Base-by-base conservation (phyloP, 2,113 vertebrate genomes). In the Triplophysa rosa region DNA sequence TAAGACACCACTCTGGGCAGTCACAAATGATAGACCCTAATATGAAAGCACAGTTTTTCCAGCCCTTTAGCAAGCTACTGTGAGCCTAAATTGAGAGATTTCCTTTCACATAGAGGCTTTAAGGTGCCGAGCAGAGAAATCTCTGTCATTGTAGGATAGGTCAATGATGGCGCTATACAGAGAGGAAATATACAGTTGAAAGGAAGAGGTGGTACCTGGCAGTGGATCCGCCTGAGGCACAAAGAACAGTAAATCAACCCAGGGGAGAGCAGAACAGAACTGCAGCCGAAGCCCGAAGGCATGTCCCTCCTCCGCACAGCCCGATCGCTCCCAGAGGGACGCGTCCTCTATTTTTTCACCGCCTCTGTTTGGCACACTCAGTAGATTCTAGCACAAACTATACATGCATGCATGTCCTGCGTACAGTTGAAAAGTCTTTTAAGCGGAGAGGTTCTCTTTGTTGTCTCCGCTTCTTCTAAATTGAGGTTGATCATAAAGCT, bases 181-280 rank as follows among this genome's bases (percentile, higher is more conserved):
- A 85, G 49, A 77, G 77, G 67, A 68, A 82, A 68, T 77, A 84
- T 75, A 62, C 59, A 62, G 76, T 77, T 84, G 70, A 84, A 79
- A 79, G 71, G 66, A 79, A 76, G 52, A 76, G 76, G 65, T 71
- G 59, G 83, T 68, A 52, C 61, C 54, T 81, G 69, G 63, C 13
- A 73, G 80, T 63, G 24, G 45, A 71, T n/a, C 47, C 64, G 76
- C 83, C 79, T 33, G 61, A 84, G 71, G 80, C 71, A 19, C 37
- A 76, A 6, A 37, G 52, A 65, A 77, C 69, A 64, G 80, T 82
- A 82, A 82, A 82, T 82, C 83, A 84, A 49, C 76, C 67, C 33
- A 45, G 24, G 78, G 72, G 69, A 82, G 76, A 75, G 65, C 26
- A 54, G 56, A 67, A 71, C 23, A 75, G 64, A 67, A 47, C 62